Conservation (phyloP, 2,113 vertebrate species). For the Crotalus horridus region DNA sequence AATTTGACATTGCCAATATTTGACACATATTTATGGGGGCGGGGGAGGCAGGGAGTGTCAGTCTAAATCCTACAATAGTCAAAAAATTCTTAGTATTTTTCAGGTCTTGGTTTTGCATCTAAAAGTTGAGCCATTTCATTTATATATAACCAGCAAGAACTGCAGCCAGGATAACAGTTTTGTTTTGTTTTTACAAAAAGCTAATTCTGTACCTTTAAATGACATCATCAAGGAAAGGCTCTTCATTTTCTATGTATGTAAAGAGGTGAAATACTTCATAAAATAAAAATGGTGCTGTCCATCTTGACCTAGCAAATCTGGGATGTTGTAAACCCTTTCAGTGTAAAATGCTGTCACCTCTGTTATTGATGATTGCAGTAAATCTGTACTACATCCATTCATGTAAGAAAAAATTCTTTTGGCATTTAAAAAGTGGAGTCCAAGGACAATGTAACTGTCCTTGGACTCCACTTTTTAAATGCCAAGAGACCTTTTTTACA, state of each 20-base stretch:
- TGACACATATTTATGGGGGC: not conserved
- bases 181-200: not conserved
- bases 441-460: not conserved
- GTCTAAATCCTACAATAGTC: not conserved
- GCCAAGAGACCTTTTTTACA: not conserved
- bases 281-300: not conserved
- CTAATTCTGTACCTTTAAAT: not conserved
- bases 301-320: not conserved
- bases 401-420: not conserved
- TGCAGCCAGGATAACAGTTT: not conserved
- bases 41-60: not conserved
- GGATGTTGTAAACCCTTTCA: not conserved
- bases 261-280: not conserved
- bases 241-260: not conserved
- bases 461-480: not conserved
- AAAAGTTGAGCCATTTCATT: not conserved
- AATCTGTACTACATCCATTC: not conserved
- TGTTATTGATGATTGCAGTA: not conserved
- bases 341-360: not conserved
- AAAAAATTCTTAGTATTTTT: not conserved
- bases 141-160: not conserved
- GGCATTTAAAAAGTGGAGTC: not conserved
- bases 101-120: not conserved
- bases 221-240: not conserved
- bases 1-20: not conserved